These are phyloP conservation scores for Pseudomyrmex gracilis DNA, from an alignment of 1,140 invertebrate genomes.

Conservation along the genomic window DNA sequence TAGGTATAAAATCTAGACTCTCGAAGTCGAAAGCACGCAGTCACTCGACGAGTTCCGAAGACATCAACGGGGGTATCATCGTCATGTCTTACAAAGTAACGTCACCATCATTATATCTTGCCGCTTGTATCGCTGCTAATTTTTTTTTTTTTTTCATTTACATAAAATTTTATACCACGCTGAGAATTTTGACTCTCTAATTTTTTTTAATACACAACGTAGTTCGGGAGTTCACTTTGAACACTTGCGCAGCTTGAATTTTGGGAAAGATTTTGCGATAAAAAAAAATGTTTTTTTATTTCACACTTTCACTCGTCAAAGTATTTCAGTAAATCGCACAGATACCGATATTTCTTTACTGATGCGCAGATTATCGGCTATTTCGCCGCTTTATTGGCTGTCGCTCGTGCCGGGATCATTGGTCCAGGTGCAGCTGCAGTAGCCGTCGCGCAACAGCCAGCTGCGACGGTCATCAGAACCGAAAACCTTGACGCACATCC, in stretches of 20 bases:
- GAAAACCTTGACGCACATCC: constrained; percentile 90
- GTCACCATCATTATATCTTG: not conserved
- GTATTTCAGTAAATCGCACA: constrained; percentile 8
- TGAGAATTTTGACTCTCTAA: not conserved
- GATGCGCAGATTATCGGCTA: constrained; percentile 54
- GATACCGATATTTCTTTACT: constrained; percentile 16
- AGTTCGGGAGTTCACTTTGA: too few species aligned
- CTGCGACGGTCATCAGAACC: constrained; percentile 78
- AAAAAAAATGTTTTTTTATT: too few species aligned
- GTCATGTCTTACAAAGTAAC: constrained; percentile 77
- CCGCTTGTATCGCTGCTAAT: not conserved
- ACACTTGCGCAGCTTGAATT: not conserved
- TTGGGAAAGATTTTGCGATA: too few species aligned
- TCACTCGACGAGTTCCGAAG: constrained; percentile 64
- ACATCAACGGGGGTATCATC: constrained; percentile 49
- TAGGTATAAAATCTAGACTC: constrained; percentile 76
- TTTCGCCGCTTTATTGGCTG: constrained; percentile 72
- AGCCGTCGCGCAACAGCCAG: constrained; percentile 72
- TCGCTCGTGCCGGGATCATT: constrained; percentile 76
- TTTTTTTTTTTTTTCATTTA: not conserved
- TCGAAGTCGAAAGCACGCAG: constrained; percentile 61
- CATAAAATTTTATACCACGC: not conserved
- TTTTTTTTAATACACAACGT: not conserved
- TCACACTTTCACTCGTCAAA: too few species aligned
- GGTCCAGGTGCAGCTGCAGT: constrained; percentile 70